A percentile compares a stretch with the other conserved stretches of the same genome.
Conservation (phyloP, 2,888 invertebrate species). For the Prosapia bicincta region DNA sequence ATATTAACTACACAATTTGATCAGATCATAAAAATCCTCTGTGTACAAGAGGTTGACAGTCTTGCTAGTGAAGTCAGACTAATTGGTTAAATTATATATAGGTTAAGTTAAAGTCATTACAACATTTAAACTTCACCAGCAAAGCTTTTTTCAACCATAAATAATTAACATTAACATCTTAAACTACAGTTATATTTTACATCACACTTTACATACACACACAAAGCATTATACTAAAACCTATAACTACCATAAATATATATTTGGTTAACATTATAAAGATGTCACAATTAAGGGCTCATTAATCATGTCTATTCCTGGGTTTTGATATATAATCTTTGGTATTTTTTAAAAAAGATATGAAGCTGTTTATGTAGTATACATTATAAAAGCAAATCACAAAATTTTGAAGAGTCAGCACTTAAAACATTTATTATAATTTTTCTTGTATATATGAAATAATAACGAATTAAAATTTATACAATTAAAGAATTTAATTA, state of each 20-base stretch:
- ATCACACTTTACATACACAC: slow-evolving; percentile 36
- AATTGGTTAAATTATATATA: neutral
- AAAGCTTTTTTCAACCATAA: neutral
- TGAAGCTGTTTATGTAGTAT: neutral
- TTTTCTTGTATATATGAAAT: neutral
- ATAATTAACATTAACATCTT: slow-evolving; percentile 7
- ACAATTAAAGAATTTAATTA: slow-evolving; percentile 28
- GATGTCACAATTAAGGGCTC: neutral
- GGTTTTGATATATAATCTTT: neutral
- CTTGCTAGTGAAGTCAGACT: neutral
- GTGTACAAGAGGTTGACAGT: neutral
- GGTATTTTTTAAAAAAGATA: neutral
- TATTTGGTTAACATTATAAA: slow-evolving; percentile 39
- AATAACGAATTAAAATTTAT: slow-evolving; percentile 20
- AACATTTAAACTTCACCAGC: slow-evolving; percentile 6
- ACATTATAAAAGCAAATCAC: neutral
- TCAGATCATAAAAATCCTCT: neutral
- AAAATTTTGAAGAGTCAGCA: neutral
- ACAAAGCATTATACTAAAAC: slow-evolving; percentile 33
- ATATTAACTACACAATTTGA: neutral
- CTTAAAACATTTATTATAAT: too few species aligned
- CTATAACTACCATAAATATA: slow-evolving; percentile 32
- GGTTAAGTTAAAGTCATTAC: neutral
- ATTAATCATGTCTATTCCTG: neutral
- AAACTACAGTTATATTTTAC: slow-evolving; percentile 11